Evolutionary conservation across 2,888 invertebrate genomes (phyloP).

Genomic region (Synanthedon vespiformis): DNA sequence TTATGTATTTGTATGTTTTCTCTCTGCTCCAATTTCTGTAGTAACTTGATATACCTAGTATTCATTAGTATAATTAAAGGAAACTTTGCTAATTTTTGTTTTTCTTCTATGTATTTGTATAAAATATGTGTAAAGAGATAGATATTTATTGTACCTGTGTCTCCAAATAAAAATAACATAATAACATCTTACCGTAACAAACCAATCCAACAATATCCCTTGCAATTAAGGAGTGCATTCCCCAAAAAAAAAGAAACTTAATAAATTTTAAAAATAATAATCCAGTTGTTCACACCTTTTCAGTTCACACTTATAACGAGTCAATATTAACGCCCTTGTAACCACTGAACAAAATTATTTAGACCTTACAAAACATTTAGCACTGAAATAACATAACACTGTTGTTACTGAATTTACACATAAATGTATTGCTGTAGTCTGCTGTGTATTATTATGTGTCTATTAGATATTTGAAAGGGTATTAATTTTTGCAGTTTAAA

Average conservation of each 20-base stretch:
- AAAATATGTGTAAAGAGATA: too few species aligned
- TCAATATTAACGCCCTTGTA: constrained; percentile 59
- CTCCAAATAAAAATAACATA: background rate
- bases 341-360: constrained; percentile 48
- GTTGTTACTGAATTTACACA: background rate
- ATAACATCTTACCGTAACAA: constrained; percentile 5
- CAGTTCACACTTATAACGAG: constrained; percentile 54
- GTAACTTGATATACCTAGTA: too few species aligned
- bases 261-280: constrained; percentile 4
- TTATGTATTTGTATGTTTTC: too few species aligned
- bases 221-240: background rate
- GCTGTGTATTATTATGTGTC: too few species aligned
- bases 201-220: constrained; percentile 5
- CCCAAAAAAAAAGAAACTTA: background rate
- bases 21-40: too few species aligned
- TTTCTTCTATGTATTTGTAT: too few species aligned
- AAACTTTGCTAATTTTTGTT: too few species aligned
- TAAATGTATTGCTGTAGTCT: too few species aligned
- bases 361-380: constrained; percentile 55
- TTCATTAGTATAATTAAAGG: too few species aligned
- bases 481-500: too few species aligned
- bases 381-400: constrained; percentile 43
- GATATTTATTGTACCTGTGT: too few species aligned
- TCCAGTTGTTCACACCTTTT: constrained; percentile 38
- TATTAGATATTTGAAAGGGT: too few species aligned